Percentiles rank a stretch among this genome's conserved stretches.
These are phyloP conservation scores for Synergus laeviventris DNA, from an alignment of 2,888 invertebrate genomes.

Conservation along the genomic window DNA sequence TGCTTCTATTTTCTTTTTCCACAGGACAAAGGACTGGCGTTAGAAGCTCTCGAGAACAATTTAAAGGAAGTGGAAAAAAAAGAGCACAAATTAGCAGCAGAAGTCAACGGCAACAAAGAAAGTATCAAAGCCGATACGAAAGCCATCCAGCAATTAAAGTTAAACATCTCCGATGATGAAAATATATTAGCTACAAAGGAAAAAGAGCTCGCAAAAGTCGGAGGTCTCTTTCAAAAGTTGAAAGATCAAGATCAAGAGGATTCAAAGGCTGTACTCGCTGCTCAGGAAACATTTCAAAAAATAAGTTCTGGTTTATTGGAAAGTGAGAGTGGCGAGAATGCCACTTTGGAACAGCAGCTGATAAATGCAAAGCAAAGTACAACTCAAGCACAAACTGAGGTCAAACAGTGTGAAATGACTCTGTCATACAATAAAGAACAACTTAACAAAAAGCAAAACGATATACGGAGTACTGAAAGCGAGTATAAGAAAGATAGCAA, in stretches of 20 bases:
- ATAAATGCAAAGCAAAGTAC: conserved; percentile 88
- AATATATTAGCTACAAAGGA: conserved; percentile 80
- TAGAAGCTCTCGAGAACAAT: conserved; percentile 81
- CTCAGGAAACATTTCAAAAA: conserved; percentile 89
- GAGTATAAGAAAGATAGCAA: conserved; percentile 83
- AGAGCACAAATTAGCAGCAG: conserved; percentile 83
- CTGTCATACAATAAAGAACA: conserved; percentile 81
- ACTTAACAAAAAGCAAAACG: conserved; percentile 82
- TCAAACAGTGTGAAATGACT: conserved; percentile 87
- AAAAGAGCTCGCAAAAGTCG: conserved; percentile 80
- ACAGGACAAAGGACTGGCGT: conserved; percentile 83
- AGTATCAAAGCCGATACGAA: conserved; percentile 83
- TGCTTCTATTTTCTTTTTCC: conserved; percentile 47
- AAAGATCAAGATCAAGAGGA: conserved; percentile 83
- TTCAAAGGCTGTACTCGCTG: conserved; percentile 82
- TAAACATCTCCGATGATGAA: conserved; percentile 83
- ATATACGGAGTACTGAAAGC: conserved; percentile 82
- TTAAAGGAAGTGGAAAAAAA: conserved; percentile 81
- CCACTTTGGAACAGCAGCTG: conserved; percentile 92
- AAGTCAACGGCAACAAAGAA: conserved; percentile 81
- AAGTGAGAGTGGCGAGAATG: conserved; percentile 86
- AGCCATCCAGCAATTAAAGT: conserved; percentile 82
- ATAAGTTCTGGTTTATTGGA: conserved; percentile 89
- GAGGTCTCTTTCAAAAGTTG: conserved; percentile 82
- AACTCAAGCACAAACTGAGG: conserved; percentile 86